A percentile compares a stretch with the other conserved stretches of the same genome.
Evolutionary conservation across 2,888 invertebrate genomes (phyloP).

Genomic region (Pilophorus perplexus): DNA sequence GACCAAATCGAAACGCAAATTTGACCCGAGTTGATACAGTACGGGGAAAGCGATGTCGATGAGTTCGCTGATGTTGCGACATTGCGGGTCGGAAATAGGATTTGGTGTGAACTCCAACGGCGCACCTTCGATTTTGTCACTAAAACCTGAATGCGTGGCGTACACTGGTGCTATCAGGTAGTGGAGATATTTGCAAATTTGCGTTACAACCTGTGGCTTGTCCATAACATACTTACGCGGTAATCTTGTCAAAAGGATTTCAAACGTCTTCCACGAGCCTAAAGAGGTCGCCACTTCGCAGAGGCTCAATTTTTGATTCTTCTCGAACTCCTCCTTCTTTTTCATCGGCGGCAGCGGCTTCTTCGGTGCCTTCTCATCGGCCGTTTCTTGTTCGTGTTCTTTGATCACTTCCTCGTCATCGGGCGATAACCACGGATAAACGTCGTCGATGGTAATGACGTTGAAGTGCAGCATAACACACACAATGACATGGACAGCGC

Average conservation of each 20-base stretch:
- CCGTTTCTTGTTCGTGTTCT: conserved; percentile 53
- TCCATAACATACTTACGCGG: conserved; percentile 78
- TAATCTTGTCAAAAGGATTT: conserved; percentile 72
- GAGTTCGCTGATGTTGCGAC: conserved; percentile 67
- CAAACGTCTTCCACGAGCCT: conserved; percentile 88
- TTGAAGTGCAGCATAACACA: conserved; percentile 85
- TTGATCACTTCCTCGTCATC: conserved; percentile 77
- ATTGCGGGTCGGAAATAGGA: conserved; percentile 37
- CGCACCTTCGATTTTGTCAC: conserved; percentile 51
- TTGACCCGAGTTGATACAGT: conserved; percentile 79
- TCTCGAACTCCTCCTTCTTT: conserved; percentile 43
- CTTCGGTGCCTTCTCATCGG: conserved; percentile 42
- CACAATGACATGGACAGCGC: conserved; percentile 82
- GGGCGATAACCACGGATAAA: conserved; percentile 87
- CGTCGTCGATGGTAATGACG: conserved; percentile 80
- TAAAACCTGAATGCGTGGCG: conserved; percentile 57
- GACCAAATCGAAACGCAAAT: conserved; percentile 81
- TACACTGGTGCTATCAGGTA: conserved; percentile 84
- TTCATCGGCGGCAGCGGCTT: conserved; percentile 40
- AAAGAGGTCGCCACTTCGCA: conserved; percentile 83
- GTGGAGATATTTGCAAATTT: conserved; percentile 77
- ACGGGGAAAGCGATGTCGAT: conserved; percentile 79
- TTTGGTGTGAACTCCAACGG: conserved; percentile 27
- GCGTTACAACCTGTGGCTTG: conserved; percentile 72
- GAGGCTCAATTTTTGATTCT: conserved; percentile 87